Evolutionary conservation across 2,888 invertebrate genomes (phyloP).

Genomic region (Chrysotoxum bicinctum): DNA sequence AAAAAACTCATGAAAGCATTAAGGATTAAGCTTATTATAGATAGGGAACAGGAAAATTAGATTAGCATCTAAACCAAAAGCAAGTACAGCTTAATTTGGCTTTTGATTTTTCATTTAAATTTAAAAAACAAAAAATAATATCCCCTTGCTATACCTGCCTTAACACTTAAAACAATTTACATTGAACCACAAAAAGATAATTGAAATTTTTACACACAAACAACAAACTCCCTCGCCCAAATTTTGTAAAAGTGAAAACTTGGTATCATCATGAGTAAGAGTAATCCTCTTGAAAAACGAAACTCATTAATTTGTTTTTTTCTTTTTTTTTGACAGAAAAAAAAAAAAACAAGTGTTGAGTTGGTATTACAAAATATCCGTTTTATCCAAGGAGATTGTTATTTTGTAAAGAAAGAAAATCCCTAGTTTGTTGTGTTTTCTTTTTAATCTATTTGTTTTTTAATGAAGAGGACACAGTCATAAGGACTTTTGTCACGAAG

Average conservation of each 20-base stretch:
- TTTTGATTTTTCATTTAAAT: neutral
- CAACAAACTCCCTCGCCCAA: no score
- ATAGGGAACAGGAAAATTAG: no score
- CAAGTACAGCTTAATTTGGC: neutral
- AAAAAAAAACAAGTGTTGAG: constrained; percentile 25
- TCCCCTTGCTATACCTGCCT: neutral
- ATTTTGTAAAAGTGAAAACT: constrained; percentile 22
- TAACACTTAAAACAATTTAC: constrained; percentile 11
- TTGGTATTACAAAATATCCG: constrained; percentile 13
- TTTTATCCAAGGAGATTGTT: constrained; percentile 4
- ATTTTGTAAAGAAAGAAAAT: constrained; percentile 1
- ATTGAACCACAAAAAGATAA: constrained; percentile 46
- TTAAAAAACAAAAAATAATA: neutral
- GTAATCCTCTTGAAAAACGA: constrained; percentile 60
- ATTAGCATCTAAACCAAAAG: no score
- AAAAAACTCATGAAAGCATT: no score
- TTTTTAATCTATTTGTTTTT: neutral
- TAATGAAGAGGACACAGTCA: neutral
- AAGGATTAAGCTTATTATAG: no score
- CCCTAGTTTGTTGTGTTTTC: neutral
- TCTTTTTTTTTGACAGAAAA: neutral
- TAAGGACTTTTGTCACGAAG: neutral
- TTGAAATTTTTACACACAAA: constrained; percentile 34
- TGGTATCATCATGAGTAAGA: constrained; percentile 48
- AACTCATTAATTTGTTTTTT: constrained; percentile 54